Evolutionary conservation across 2,113 vertebrate genomes (phyloP).

Genomic region (Carassius auratus): DNA sequence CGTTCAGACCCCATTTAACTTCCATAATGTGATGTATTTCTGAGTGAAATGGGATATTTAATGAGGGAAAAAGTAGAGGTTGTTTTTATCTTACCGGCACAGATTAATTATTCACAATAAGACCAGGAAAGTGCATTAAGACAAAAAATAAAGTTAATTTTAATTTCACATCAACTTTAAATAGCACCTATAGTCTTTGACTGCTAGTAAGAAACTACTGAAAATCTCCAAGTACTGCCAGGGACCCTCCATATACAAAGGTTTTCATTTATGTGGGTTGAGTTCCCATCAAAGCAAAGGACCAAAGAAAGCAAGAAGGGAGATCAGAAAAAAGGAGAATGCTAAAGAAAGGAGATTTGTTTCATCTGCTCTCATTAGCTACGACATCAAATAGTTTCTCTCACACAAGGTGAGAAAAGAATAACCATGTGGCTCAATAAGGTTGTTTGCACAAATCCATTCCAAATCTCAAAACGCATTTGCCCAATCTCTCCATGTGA

Average conservation of each 20-base stretch:
- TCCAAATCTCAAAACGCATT: neutral
- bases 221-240: neutral
- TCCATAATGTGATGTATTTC: conserved; percentile 1
- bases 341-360: neutral
- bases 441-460: neutral
- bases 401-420: neutral
- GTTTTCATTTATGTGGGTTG: neutral
- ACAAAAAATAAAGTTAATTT: neutral
- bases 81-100: neutral
- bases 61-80: neutral
- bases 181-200: neutral
- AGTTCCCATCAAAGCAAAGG: conserved; percentile 9
- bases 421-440: neutral
- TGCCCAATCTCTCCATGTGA: neutral
- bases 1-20: neutral
- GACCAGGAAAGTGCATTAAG: conserved; percentile 14
- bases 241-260: neutral
- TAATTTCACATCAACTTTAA: conserved; percentile 6
- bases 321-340: conserved; percentile 4
- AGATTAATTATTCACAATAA: neutral
- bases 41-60: conserved; percentile 21
- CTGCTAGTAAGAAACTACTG: neutral
- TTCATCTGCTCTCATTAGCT: conserved; percentile 22
- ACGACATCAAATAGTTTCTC: conserved; percentile 6
- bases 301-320: neutral